Percentiles rank a stretch among this genome's conserved stretches.
phyloP scores from a whole-genome alignment of 2,888 invertebrate species.

The Nasonia oneida region DNA sequence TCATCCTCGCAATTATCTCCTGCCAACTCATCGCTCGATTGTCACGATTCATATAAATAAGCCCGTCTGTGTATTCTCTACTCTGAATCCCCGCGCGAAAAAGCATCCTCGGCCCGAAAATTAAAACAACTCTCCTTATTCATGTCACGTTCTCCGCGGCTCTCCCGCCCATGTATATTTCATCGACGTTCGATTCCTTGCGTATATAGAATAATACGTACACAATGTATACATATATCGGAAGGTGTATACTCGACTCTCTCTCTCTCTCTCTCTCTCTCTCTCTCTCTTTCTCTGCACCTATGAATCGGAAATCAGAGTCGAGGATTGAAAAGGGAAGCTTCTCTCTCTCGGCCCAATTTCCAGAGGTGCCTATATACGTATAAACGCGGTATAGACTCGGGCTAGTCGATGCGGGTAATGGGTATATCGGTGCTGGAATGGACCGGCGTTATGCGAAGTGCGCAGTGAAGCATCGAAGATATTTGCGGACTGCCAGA shows the following conservation, averaged over 20 bases:
- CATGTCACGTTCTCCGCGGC: neutral
- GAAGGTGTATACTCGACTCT: too few species aligned
- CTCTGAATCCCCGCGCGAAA: neutral
- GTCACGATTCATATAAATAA: neutral
- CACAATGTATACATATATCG: too few species aligned
- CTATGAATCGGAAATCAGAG: slow-evolving; percentile 42
- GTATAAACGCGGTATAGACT: neutral
- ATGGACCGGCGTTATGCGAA: neutral
- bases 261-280: neutral
- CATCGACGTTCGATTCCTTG: too few species aligned
- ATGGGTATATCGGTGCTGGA: neutral
- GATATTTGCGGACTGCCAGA: neutral
- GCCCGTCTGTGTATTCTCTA: neutral
- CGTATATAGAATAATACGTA: too few species aligned
- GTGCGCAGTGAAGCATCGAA: neutral
- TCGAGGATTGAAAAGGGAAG: slow-evolving; percentile 27
- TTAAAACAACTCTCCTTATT: neutral
- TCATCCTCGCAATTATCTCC: neutral
- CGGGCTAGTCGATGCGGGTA: neutral
- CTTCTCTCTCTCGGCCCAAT: slow-evolving; percentile 45
- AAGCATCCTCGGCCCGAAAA: neutral
- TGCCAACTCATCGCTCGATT: neutral
- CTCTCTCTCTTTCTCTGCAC: neutral
- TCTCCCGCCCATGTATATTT: neutral
- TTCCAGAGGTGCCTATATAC: slow-evolving; percentile 17